Evolutionary conservation across 2,797 vertebrate species (phyloP).

Genomic region (Halcyon smyrnensis): DNA sequence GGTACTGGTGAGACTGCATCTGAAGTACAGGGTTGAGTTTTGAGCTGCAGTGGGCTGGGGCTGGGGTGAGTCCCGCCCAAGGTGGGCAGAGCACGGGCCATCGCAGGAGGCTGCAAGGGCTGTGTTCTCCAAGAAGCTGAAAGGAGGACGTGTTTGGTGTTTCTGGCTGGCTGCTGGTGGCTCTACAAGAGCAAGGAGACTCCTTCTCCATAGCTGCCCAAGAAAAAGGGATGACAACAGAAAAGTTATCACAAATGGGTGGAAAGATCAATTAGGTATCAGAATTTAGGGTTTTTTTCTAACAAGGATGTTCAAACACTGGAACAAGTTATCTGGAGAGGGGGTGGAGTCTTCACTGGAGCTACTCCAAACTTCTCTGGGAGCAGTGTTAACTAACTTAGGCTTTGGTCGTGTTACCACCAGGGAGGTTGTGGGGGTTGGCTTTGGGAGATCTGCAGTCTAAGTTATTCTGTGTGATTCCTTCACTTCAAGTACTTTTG

Average conservation of each 20-base stretch:
- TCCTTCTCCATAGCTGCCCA: neutral
- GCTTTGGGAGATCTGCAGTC: neutral
- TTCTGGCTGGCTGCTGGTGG: no score
- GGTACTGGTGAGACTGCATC: no score
- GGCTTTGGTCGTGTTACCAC: no score
- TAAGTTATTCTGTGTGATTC: neutral
- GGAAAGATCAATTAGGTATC: neutral
- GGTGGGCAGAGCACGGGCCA: accelerated
- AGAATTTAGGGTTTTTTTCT: neutral
- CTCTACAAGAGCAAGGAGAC: neutral
- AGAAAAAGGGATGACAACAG: neutral
- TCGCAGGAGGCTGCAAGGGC: accelerated
- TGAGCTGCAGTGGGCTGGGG: neutral
- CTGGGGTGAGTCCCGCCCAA: neutral
- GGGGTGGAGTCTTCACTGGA: neutral
- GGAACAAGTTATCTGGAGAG: neutral
- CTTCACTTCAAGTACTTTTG: neutral
- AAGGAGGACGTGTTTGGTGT: neutral
- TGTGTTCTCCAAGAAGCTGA: no score
- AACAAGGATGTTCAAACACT: neutral
- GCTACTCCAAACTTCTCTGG: neutral
- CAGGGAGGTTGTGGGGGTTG: neutral
- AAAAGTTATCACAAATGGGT: neutral
- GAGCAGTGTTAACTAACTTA: accelerated
- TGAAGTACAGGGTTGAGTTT: neutral